Conservation (phyloP, 2,888 invertebrate species). For the Pachycephus smyrnensis region DNA sequence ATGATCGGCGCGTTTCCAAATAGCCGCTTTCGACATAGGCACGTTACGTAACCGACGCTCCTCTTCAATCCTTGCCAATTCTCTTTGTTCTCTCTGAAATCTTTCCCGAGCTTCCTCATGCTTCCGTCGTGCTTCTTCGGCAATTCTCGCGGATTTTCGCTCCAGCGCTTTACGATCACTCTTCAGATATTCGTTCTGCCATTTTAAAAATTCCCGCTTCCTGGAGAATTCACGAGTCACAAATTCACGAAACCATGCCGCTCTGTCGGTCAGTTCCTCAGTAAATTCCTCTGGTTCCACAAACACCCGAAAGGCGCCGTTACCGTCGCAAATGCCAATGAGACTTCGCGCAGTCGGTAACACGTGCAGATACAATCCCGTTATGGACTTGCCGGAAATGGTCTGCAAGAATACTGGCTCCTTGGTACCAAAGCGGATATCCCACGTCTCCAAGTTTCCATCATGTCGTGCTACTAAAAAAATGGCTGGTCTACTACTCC, state of each 20-base stretch:
- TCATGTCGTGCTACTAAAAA: slow-evolving; percentile 78
- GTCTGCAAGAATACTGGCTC: slow-evolving; percentile 75
- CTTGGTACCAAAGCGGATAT: slow-evolving; percentile 76
- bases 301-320: slow-evolving; percentile 76
- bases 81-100: slow-evolving; percentile 38
- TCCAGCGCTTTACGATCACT: slow-evolving; percentile 39
- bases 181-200: slow-evolving; percentile 51
- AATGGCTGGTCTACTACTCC: slow-evolving; percentile 81
- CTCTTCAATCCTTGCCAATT: slow-evolving; percentile 52
- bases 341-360: slow-evolving; percentile 70
- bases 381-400: slow-evolving; percentile 75
- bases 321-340: slow-evolving; percentile 75
- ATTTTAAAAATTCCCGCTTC: slow-evolving; percentile 49
- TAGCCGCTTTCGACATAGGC: slow-evolving; percentile 59
- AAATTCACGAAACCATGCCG: slow-evolving; percentile 56
- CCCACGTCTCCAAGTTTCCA: slow-evolving; percentile 86
- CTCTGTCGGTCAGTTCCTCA: slow-evolving; percentile 37
- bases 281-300: slow-evolving; percentile 70
- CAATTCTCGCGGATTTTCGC: slow-evolving; percentile 39
- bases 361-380: slow-evolving; percentile 71
- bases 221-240: slow-evolving; percentile 46
- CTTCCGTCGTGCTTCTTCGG: slow-evolving; percentile 69
- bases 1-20: slow-evolving; percentile 74
- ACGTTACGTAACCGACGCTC: slow-evolving; percentile 31
- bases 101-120: slow-evolving; percentile 66